Evolutionary conservation across 2,888 invertebrate species (phyloP).

Genomic region (Rhagonycha fulva): DNA sequence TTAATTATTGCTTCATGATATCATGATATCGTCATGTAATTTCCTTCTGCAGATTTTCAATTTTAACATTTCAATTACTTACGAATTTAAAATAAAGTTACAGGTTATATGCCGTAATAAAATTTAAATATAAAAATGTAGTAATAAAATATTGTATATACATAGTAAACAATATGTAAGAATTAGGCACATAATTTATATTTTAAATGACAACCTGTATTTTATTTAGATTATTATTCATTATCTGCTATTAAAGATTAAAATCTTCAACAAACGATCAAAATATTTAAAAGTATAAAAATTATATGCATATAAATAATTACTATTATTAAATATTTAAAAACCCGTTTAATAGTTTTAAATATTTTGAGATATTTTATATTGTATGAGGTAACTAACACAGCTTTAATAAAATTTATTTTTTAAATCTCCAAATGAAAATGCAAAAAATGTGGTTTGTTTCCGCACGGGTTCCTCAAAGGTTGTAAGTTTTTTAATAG

Average conservation of each 20-base stretch:
- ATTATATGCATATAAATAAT: constrained; percentile 4
- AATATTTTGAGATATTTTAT: neutral
- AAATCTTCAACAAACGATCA: constrained; percentile 1
- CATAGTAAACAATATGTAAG: neutral
- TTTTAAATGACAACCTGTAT: neutral
- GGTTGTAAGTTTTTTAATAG: no score
- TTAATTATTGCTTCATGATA: neutral
- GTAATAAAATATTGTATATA: neutral
- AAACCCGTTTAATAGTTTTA: constrained; percentile 3
- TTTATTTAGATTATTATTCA: neutral
- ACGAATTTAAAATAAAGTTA: neutral
- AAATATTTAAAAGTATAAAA: neutral
- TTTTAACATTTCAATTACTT: neutral
- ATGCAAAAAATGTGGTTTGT: no score
- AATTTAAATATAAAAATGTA: neutral
- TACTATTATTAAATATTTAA: neutral
- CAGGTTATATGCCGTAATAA: neutral
- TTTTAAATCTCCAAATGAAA: neutral
- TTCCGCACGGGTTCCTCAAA: no score
- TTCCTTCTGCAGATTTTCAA: neutral
- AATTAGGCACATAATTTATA: neutral
- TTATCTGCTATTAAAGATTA: constrained; percentile 1
- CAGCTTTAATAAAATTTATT: neutral
- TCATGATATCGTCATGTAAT: neutral
- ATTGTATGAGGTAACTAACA: neutral